A percentile compares a stretch with the other conserved stretches of the same genome.
Conservation (phyloP, 2,797 vertebrate species). For the Numenius phaeopus region DNA sequence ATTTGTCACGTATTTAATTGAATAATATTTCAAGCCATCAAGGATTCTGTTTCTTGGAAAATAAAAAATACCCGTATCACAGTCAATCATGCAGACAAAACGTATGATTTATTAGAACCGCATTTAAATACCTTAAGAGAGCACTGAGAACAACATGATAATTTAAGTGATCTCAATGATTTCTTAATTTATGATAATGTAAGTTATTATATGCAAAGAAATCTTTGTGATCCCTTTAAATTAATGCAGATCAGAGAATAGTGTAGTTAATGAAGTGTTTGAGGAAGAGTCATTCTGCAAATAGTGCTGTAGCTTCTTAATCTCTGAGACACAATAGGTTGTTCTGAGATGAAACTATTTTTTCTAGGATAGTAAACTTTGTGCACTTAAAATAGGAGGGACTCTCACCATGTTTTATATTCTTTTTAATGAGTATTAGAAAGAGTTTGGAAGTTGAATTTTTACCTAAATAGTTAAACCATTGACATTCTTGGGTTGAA, state of each 20-base stretch:
- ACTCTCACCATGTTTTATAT: background rate
- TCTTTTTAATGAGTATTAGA: background rate
- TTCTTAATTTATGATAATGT: slow-evolving; percentile 34
- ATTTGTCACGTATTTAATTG: slow-evolving; percentile 10
- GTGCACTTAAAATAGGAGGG: background rate
- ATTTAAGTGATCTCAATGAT: slow-evolving; percentile 43
- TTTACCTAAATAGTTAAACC: background rate
- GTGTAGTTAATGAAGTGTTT: slow-evolving; percentile 55
- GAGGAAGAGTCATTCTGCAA: slow-evolving; percentile 55
- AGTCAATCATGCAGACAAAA: background rate
- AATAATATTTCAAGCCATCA: slow-evolving; percentile 53
- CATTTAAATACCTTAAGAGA: slow-evolving; percentile 38
- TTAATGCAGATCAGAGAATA: slow-evolving; percentile 20
- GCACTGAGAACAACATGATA: slow-evolving; percentile 1
- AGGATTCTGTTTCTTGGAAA: slow-evolving; percentile 41
- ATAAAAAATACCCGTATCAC: background rate
- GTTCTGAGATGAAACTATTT: slow-evolving; percentile 23
- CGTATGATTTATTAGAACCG: background rate
- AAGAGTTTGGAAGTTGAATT: background rate
- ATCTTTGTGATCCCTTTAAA: slow-evolving; percentile 24
- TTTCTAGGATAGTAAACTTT: slow-evolving; percentile 22
- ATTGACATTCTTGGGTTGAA: background rate
- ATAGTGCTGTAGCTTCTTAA: slow-evolving; percentile 22
- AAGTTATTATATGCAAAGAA: slow-evolving; percentile 37
- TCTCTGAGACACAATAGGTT: slow-evolving; percentile 23